Evolutionary conservation across 2,113 vertebrate genomes (phyloP).

Genomic region (Talpa occidentalis): DNA sequence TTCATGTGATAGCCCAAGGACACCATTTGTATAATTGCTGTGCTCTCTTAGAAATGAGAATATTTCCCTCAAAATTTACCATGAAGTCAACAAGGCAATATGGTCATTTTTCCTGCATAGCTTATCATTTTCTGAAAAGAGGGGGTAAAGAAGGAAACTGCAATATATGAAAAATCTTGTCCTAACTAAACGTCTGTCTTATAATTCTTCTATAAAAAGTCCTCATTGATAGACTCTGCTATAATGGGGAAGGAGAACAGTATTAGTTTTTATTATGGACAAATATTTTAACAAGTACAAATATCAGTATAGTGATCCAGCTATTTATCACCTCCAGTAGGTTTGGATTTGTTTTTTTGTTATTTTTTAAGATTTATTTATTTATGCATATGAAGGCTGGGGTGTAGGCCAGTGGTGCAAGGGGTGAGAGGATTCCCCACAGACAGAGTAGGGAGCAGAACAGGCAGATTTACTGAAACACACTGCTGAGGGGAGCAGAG

Average conservation of each 20-base stretch:
- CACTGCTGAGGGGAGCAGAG: too few relatives aligned
- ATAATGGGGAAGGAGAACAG: not conserved
- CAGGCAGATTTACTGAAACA: too few relatives aligned
- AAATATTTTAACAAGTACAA: slow-evolving; percentile 15
- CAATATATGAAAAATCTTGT: not conserved
- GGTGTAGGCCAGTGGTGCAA: too few relatives aligned
- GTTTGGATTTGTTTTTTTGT: too few relatives aligned
- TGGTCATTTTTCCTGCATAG: not conserved
- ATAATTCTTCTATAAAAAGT: not conserved
- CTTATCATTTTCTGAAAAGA: not conserved
- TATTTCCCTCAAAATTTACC: slow-evolving; percentile 31
- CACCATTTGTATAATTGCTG: slow-evolving; percentile 48
- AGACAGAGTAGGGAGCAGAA: too few relatives aligned
- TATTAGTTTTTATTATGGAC: not conserved
- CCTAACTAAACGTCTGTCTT: not conserved
- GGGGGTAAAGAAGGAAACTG: not conserved
- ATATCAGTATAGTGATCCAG: not conserved
- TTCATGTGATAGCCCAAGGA: slow-evolving; percentile 52
- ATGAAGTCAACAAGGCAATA: not conserved
- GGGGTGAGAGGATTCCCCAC: too few relatives aligned
- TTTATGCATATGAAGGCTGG: too few relatives aligned
- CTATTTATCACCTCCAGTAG: not conserved
- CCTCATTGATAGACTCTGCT: not conserved
- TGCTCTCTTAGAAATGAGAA: slow-evolving; percentile 59
- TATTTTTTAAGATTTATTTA: too few relatives aligned